phyloP scores from a whole-genome alignment of 1,140 invertebrate genomes.

The Macrobrachium rosenbergii region DNA sequence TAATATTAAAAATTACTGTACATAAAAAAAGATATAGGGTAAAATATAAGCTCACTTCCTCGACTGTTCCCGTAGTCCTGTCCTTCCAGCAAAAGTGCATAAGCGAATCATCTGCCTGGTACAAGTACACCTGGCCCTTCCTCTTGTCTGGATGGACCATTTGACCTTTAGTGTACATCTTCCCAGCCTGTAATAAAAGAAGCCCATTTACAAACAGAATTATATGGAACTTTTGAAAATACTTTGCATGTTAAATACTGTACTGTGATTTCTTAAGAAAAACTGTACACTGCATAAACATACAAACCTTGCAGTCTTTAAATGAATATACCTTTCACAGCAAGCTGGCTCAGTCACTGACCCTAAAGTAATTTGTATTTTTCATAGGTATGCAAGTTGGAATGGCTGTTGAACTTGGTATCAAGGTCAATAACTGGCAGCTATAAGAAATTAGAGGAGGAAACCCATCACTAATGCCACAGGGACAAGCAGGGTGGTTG shows the following conservation, averaged over 20 bases:
- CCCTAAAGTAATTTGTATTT: too few relatives aligned
- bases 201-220: neutral
- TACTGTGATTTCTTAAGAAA: neutral
- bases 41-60: conserved; percentile 76
- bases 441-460: too few relatives aligned
- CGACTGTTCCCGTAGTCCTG: conserved; percentile 81
- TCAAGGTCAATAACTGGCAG: too few relatives aligned
- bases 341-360: too few relatives aligned
- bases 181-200: conserved; percentile 87
- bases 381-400: too few relatives aligned
- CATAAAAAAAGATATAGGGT: neutral
- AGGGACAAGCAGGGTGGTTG: too few relatives aligned
- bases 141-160: conserved; percentile 96
- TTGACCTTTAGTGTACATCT: conserved; percentile 95
- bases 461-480: too few relatives aligned
- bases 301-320: too few relatives aligned
- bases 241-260: neutral
- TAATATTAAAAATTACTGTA: neutral
- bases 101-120: conserved; percentile 94
- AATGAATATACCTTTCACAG: too few relatives aligned
- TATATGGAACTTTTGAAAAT: neutral
- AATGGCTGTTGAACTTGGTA: too few relatives aligned
- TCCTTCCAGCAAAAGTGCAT: conserved; percentile 99
- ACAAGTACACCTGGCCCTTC: conserved; percentile 94
- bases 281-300: too few relatives aligned